Conservation (phyloP, 2,113 vertebrate genomes). For the Lonchura striata region DNA sequence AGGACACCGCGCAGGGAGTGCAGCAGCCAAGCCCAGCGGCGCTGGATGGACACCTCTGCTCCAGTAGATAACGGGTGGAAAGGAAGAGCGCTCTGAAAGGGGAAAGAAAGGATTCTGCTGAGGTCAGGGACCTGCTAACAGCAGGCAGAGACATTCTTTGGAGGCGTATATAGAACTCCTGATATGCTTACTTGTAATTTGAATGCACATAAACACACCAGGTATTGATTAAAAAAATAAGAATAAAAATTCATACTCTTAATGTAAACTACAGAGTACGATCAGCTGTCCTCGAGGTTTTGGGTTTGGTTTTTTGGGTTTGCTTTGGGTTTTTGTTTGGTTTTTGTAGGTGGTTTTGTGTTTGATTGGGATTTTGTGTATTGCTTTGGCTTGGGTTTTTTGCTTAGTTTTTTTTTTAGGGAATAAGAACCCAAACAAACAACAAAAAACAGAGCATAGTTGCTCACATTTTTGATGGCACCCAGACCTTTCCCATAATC, state of each 20-base stretch:
- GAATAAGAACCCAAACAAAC: fast-evolving
- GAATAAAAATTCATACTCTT: background rate
- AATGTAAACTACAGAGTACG: background rate
- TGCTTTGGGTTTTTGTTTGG: background rate
- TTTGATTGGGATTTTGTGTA: background rate
- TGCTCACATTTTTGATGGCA: background rate
- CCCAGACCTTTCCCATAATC: background rate
- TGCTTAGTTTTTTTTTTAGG: fast-evolving
- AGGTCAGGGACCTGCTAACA: background rate
- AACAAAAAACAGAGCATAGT: background rate
- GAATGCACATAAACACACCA: background rate
- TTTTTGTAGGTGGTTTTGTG: fast-evolving
- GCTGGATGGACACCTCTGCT: fast-evolving
- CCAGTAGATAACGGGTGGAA: fast-evolving
- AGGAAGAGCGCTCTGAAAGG: background rate
- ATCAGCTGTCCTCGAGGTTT: background rate
- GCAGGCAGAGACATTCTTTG: background rate
- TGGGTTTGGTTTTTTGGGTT: background rate
- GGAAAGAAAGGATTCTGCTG: background rate
- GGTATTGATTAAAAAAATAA: background rate
- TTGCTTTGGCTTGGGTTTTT: background rate
- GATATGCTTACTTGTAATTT: fast-evolving
- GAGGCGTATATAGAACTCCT: background rate
- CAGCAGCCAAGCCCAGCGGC: fast-evolving
- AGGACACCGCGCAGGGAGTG: fast-evolving